Evolutionary conservation across 2,888 invertebrate species (phyloP), one percentile per base, ranked within the genome.

Genomic region (Folsomia manolachei): DNA sequence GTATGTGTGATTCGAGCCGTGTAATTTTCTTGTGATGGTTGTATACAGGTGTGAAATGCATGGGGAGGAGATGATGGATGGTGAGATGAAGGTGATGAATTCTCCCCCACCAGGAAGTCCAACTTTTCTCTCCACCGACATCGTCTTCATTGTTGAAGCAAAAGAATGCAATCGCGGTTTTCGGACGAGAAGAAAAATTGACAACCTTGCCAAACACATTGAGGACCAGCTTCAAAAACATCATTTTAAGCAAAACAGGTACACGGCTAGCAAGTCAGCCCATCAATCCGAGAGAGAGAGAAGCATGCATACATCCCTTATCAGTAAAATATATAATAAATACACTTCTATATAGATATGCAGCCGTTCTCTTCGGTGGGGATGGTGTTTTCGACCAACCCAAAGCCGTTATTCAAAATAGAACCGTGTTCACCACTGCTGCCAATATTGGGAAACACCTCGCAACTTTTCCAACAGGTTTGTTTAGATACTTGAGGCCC

Each of bases 141-240:
- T 95, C 0, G 92, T 96, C 69, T 93, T 97, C 83, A 89, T 97
- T 69, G 87, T 96, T 0, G 95, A 97, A 82, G 93, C 94, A 1
- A 91, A 91, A 79, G 85, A 87, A 2, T 96, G 96, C 83, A 96
- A 95, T 85, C 86, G 86, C 76, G 88, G 90, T 79, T 83, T 93
- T 0, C 86, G 87, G 52, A 86, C 86, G 71, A 87, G 85, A 69
- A 90, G 89, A 81, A 92, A 89, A 80, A 87, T 93, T 67, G 90
- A 90, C 81, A 84, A 88, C 2, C 86, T 94, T 56, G 84, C 91
- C 0, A 87, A 87, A 63, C 87, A 88, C 9, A 84, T 94, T 61
- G 88, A 90, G 77, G 90, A 89, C 78, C 92, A 92, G 81, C 83
- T 94, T 52, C 85, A 84, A 21, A 89, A 88, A 1, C 86, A 86